Conservation (phyloP, 2,888 invertebrate genomes). For the Diarsia dahlii region DNA sequence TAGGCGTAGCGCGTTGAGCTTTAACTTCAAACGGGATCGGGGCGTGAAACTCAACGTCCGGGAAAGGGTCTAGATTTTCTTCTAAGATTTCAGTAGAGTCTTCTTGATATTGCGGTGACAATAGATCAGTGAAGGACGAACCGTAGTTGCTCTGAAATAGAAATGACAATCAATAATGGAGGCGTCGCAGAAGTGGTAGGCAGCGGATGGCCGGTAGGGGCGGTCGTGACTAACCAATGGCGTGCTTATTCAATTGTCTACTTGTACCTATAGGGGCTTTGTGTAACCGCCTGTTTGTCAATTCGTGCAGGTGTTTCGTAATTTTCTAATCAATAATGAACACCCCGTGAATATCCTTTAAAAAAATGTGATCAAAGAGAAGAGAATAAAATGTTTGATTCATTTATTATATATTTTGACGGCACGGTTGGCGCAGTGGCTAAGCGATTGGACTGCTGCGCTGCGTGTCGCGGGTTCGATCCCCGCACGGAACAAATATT, state of each 20-base stretch:
- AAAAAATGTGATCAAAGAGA: background rate
- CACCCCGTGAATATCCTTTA: slow-evolving; percentile 5
- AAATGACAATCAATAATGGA: slow-evolving; percentile 85
- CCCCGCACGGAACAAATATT: no score
- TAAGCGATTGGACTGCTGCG: no score
- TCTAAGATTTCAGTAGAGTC: slow-evolving; percentile 93
- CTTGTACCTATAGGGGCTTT: slow-evolving; percentile 55
- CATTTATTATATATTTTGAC: background rate
- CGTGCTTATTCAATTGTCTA: slow-evolving; percentile 74
- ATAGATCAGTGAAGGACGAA: slow-evolving; percentile 94
- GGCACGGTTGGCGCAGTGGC: no score
- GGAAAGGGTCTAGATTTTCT: slow-evolving; percentile 94
- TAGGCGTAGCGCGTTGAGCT: slow-evolving; percentile 84
- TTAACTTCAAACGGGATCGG: slow-evolving; percentile 85
- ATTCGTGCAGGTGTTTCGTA: slow-evolving; percentile 76
- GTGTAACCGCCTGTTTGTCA: slow-evolving; percentile 67
- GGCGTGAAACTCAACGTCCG: slow-evolving; percentile 92
- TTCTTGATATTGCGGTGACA: slow-evolving; percentile 94
- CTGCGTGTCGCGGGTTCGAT: no score
- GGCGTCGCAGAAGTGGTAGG: slow-evolving; percentile 85
- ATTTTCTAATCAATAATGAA: slow-evolving; percentile 69
- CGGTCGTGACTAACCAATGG: slow-evolving; percentile 82
- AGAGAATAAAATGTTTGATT: background rate
- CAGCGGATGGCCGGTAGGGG: slow-evolving; percentile 81
- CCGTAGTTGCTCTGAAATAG: slow-evolving; percentile 94